phyloP scores from a whole-genome alignment of 2,888 invertebrate species.

The Trissoscelio sp. region DNA sequence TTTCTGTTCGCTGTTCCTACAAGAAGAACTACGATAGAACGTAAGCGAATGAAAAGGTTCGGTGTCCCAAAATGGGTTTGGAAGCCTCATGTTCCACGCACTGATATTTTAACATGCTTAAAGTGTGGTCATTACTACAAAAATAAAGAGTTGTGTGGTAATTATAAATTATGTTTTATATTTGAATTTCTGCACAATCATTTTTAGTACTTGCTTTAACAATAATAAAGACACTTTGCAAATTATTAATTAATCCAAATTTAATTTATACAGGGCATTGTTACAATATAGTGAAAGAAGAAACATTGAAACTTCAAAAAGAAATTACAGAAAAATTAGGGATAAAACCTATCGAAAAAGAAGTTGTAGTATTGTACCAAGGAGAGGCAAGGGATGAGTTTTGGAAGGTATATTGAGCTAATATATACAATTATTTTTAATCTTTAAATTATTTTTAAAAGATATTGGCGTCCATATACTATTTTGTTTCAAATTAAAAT shows the following conservation, averaged over 20 bases:
- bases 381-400: constrained; percentile 87
- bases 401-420: constrained; percentile 80
- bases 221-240: neutral
- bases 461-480: too few relatives aligned
- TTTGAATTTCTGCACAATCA: too few relatives aligned
- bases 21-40: constrained; percentile 90
- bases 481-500: too few relatives aligned
- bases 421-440: constrained; percentile 5
- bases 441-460: neutral
- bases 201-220: too few relatives aligned
- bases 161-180: constrained; percentile 76
- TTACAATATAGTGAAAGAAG: constrained; percentile 91
- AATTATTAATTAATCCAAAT: neutral
- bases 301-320: constrained; percentile 92
- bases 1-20: constrained; percentile 93
- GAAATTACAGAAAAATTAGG: constrained; percentile 89
- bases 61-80: constrained; percentile 87
- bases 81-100: constrained; percentile 90
- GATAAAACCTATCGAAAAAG: constrained; percentile 90
- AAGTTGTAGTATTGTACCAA: constrained; percentile 93
- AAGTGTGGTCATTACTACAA: constrained; percentile 94
- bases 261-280: constrained; percentile 88
- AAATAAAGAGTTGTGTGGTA: constrained; percentile 92
- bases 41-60: constrained; percentile 89
- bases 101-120: constrained; percentile 89